Base-by-base conservation (phyloP, 2,113 vertebrate genomes). In the Petrocephalus microphthalmus region DNA sequence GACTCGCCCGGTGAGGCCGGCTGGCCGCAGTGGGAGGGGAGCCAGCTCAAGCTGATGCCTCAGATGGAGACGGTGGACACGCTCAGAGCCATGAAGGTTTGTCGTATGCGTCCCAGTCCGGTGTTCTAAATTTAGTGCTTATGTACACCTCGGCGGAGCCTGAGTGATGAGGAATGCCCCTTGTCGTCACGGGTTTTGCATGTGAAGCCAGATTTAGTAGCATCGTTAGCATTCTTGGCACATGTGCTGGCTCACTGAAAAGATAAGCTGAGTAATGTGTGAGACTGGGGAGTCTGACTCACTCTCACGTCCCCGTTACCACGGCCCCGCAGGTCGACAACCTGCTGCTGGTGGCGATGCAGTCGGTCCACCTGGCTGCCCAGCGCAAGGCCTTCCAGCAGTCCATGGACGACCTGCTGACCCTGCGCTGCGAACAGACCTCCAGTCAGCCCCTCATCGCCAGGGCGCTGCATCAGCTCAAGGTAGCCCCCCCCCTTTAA, bases 371-470 rank as follows among this genome's bases (percentile, higher is more conserved):
- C 85, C 96, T 99, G 88, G 93, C 97, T 53, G 93, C 94, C 82
- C 98, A 98, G 91, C 96, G 98, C 25, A 99, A 99, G 92, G 93
- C 95, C 89, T 99, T 99, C 92, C 98, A 99, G 91, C 97, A 97
- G 90, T 96, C 96, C 89, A 95, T 97, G 89, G 97, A 97, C 92
- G 97, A 97, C 5, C 95, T 97, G 11, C 88, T 98, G 67, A 95
- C 96, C 22, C 94, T 99, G 1, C 95, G 92, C 88, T 96, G 98
- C 25, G 98, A 99, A 74, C 98, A 99, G 93, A 99, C 98, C 2
- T 99, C 98, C 19, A 99, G 98, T 88, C 98, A 99, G 91, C 98
- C 97, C 0, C 93, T 99, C 88, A 97, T 99, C 0, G 98, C 98
- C 22, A 94, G 93, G 52, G 98, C 97, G 87, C 92, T 99, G n/a